Base-by-base conservation (phyloP, 2,797 vertebrate species). In the Amniataba percoides region DNA sequence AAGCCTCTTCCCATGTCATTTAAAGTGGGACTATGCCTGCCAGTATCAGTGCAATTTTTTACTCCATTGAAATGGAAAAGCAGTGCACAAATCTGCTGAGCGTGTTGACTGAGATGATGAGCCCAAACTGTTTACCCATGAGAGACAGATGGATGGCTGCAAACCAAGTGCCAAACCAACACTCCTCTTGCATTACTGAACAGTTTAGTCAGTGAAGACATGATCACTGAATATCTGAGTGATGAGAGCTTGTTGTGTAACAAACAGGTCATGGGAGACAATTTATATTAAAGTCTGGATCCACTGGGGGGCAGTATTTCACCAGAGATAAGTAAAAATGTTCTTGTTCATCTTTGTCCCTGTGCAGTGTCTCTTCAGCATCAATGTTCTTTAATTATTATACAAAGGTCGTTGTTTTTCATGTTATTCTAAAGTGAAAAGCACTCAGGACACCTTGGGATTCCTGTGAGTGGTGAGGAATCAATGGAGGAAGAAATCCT, bases 291-390 rank as follows among this genome's bases (percentile, higher is more conserved):
- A 60, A 19, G 14, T 61, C 0, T 23, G 1, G 13, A 16, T 84
- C 91, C 93, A 87, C 84, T 75, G 43, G 91, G 78, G 87, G 92
- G 90, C 91, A 92, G 88, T 80, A 53, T 83, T 90, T 84, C 27
- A 74, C 78, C 36, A 81, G 7, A 36, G 52, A 83, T 75, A 23
- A 67, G 23, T 48, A 9, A 42, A 52, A 6, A 19, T 10, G 34
- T 14, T 23, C 15, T 19, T 43, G 31, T 23, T 62, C 36, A 69
- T 52, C 53, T 40, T 31, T 27, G 13, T 55, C 36, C 16, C 40
- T 56, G 18, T 13, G 0, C 52, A 56, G 40, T 34, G 25, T 60
- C 27, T 63, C 14, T 11, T 48, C 10, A 43, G 7, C 42, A 23
- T 45, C 19, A n/a, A 0, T 55, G 51, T 21, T 43, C 16, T 55